Conservation (phyloP, 2,888 invertebrate genomes). For the Buathra laborator region DNA sequence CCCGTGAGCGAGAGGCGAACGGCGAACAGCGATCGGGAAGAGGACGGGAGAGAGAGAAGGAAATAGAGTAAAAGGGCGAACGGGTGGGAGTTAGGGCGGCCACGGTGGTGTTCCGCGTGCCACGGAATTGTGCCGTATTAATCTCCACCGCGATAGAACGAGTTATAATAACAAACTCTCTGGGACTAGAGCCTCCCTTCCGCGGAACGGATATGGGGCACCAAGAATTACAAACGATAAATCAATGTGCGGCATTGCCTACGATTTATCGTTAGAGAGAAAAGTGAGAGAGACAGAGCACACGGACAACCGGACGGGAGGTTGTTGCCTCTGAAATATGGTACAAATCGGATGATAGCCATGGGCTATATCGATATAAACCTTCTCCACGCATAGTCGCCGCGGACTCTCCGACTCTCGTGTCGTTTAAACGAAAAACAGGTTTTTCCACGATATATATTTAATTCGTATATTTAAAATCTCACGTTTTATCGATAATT, state of each 20-base stretch:
- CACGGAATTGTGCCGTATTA: conserved; percentile 69
- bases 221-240: conserved; percentile 70
- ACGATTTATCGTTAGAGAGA: conserved; percentile 63
- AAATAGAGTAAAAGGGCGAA: conserved; percentile 8
- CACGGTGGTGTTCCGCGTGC: conserved; percentile 65
- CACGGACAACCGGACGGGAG: conserved; percentile 25
- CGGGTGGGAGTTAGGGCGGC: conserved; percentile 26
- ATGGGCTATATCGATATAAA: conserved; percentile 35
- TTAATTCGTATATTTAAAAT: conserved; percentile 32
- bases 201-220: conserved; percentile 68
- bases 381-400: conserved; percentile 5
- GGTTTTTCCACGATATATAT: conserved; percentile 39
- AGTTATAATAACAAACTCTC: conserved; percentile 66
- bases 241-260: conserved; percentile 69
- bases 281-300: neutral
- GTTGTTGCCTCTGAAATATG: conserved; percentile 36
- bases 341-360: conserved; percentile 15
- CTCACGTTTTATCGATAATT: conserved; percentile 14
- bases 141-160: conserved; percentile 69
- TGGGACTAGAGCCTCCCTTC: conserved; percentile 52
- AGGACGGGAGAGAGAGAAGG: neutral
- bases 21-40: neutral
- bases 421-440: neutral
- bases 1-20: conserved; percentile 26
- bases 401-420: neutral